Conservation (phyloP, 2,113 vertebrate genomes). For the Loxodonta africana region DNA sequence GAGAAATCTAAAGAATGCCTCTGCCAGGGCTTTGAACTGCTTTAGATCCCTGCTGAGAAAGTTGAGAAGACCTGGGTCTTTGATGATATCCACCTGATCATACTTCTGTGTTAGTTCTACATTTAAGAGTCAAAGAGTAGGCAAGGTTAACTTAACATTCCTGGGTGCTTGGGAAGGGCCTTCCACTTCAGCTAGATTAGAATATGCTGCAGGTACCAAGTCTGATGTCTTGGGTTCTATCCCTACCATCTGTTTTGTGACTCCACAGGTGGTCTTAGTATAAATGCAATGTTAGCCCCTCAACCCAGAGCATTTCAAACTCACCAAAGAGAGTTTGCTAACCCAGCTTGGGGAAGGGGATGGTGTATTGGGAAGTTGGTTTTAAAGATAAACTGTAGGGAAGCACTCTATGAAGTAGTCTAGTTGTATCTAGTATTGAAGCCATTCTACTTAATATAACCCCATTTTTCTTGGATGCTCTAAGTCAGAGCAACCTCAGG, state of each 20-base stretch:
- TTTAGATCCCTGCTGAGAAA: neutral
- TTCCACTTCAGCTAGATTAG: neutral
- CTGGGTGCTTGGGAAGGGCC: neutral
- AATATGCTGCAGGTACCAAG: neutral
- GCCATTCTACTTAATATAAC: neutral
- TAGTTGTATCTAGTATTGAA: neutral
- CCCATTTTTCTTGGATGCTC: neutral
- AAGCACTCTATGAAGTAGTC: neutral
- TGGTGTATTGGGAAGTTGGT: neutral
- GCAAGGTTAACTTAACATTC: neutral
- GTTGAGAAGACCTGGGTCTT: neutral
- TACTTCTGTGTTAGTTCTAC: neutral
- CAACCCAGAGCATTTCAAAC: neutral
- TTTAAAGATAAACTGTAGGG: neutral
- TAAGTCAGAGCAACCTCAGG: neutral
- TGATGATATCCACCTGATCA: neutral
- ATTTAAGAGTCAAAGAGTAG: neutral
- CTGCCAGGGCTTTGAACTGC: no score
- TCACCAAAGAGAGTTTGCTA: neutral
- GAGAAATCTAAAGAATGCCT: no score
- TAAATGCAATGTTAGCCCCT: neutral
- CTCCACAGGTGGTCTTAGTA: neutral
- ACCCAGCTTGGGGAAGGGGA: neutral
- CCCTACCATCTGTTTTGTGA: neutral
- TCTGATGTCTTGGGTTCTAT: neutral